These are phyloP conservation scores for Phyllopteryx taeniolatus DNA, from an alignment of 2,113 vertebrate species.

Conservation along the genomic window DNA sequence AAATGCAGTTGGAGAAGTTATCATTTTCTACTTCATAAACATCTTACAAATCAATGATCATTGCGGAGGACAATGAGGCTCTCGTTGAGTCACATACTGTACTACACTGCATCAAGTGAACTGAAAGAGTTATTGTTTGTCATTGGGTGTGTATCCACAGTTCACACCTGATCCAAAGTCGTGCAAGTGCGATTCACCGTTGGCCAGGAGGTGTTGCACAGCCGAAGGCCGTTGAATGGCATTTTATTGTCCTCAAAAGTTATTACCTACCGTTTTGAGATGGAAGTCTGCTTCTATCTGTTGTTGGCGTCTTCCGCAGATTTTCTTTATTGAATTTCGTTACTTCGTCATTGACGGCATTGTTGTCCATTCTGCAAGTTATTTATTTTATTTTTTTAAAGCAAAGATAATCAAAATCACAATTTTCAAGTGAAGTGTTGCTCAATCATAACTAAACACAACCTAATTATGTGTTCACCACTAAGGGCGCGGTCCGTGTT, in stretches of 20 bases:
- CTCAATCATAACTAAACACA: too few species aligned
- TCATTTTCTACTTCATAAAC: background rate
- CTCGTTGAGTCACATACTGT: background rate
- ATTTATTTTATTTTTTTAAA: slow-evolving; percentile 6
- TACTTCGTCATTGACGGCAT: background rate
- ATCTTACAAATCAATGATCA: background rate
- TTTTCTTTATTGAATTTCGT: background rate
- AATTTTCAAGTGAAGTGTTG: background rate
- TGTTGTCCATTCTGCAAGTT: slow-evolving; percentile 58
- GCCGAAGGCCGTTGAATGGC: background rate
- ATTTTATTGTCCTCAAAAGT: background rate
- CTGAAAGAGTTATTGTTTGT: background rate
- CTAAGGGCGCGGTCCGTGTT: background rate
- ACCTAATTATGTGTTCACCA: background rate
- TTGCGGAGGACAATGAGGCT: background rate
- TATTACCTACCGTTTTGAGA: background rate
- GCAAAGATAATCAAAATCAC: background rate
- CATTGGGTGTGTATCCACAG: background rate
- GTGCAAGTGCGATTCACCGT: background rate
- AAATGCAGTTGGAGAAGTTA: background rate
- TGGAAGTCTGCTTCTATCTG: background rate
- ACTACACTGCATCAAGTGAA: background rate
- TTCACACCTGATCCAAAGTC: background rate
- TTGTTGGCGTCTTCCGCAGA: background rate
- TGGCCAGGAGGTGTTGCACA: background rate